Base-by-base conservation (phyloP, 2,888 invertebrate genomes). In the Margaritifera margaritifera region DNA sequence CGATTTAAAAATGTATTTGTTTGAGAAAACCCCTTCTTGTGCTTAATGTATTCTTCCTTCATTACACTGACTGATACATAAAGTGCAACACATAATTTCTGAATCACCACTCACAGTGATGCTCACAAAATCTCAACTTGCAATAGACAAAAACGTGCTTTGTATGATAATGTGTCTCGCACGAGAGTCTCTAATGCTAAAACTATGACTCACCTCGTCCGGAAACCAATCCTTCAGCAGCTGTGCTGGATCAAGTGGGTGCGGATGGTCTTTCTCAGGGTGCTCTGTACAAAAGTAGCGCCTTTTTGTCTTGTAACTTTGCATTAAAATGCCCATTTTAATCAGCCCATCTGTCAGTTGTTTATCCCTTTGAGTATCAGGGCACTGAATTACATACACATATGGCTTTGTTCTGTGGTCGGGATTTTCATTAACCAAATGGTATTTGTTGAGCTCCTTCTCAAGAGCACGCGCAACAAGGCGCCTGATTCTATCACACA, bases 141-240 rank as follows among this genome's bases (percentile, higher is more conserved):
- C 27, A 27, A 27, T 27, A 2, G 27, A 27, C 27, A 27, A 27
- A 50, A 31, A 2, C 2, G 3, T n/a, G 18, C 15, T 19, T 53
- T 52, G 11, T 52, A 15, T 2, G 22, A 62, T 5, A n/a, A 20
- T 18, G 3, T 2, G 22, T 3, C 2, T 24, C 15, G 3, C 24
- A 18, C n/a, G n/a, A n/a, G n/a, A n/a, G n/a, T n/a, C n/a, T n/a
- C n/a, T n/a, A n/a, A n/a, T n/a, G n/a, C n/a, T n/a, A n/a, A n/a
- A n/a, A n/a, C n/a, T n/a, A n/a, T n/a, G n/a, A 24, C 22, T 51
- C 71, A 74, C 74, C 63, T 54, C 56, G n/a, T 74, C 71, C n/a
- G 59, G 65, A 31, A 74, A 74, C 74, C 74, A 74, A 42, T 74
- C 74, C 50, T 53, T 52, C n/a, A 74, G 60, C 60, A 71, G 50